These are phyloP conservation scores for Poecilus cupreus DNA, from an alignment of 2,888 invertebrate species.

Conservation along the genomic window DNA sequence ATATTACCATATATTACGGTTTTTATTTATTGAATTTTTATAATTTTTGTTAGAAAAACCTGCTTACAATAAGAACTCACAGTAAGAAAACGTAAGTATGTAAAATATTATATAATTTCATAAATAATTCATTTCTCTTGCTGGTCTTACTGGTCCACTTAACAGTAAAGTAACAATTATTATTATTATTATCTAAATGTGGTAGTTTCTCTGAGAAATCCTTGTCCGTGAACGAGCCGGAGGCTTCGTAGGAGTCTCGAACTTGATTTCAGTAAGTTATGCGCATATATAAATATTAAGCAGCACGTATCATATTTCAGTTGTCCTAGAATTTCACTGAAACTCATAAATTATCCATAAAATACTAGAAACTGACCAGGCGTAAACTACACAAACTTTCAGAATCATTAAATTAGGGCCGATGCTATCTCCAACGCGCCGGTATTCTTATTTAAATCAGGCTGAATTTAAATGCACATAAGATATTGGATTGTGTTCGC, in stretches of 20 bases:
- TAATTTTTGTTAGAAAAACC: no score
- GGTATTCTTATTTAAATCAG: constrained; percentile 38
- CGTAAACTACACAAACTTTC: neutral
- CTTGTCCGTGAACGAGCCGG: neutral
- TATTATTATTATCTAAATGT: neutral
- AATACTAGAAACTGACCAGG: constrained; percentile 31
- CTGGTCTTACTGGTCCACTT: neutral
- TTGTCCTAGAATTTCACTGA: constrained; percentile 35
- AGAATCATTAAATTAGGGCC: constrained; percentile 37
- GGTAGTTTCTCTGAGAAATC: no score
- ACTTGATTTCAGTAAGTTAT: constrained; percentile 23
- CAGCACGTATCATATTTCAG: constrained; percentile 21
- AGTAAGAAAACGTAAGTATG: neutral
- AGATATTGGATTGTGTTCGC: constrained; percentile 15
- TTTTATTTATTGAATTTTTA: no score
- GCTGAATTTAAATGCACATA: neutral
- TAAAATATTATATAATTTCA: neutral
- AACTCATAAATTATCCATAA: constrained; percentile 41
- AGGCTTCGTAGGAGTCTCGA: constrained; percentile 22
- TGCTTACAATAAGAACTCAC: no score
- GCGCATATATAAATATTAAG: constrained; percentile 35
- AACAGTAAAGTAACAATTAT: neutral
- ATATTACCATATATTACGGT: no score
- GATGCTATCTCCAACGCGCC: constrained; percentile 3
- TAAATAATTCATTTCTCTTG: neutral